These are phyloP conservation scores for Campoplex nolae DNA, from an alignment of 2,888 invertebrate species.

Conservation along the genomic window DNA sequence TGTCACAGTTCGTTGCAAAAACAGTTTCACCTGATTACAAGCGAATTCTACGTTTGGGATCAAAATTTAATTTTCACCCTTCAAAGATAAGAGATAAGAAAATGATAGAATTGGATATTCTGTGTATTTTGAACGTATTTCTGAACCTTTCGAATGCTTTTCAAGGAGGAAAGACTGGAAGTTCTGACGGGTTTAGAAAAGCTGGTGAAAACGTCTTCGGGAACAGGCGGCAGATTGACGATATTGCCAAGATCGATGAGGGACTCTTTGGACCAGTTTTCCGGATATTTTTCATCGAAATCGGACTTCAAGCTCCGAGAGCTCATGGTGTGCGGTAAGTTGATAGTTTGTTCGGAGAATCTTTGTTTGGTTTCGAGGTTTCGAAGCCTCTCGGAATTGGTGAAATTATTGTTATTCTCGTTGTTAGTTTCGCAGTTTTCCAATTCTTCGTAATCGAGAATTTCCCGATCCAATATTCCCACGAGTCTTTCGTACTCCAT, in stretches of 20 bases:
- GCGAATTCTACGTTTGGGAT: background rate
- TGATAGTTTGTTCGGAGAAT: conserved; percentile 70
- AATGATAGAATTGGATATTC: background rate
- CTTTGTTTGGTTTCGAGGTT: conserved; percentile 78
- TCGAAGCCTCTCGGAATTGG: conserved; percentile 81
- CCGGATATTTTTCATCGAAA: conserved; percentile 85
- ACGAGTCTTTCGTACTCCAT: conserved; percentile 80
- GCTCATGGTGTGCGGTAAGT: conserved; percentile 73
- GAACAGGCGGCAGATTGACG: conserved; percentile 84
- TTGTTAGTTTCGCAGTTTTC: conserved; percentile 73
- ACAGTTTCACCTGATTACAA: conserved; percentile 80
- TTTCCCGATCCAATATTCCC: conserved; percentile 81
- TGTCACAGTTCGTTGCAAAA: conserved; percentile 83
- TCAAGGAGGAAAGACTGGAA: conserved; percentile 84
- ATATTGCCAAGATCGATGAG: conserved; percentile 84
- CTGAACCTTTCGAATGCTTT: conserved; percentile 83
- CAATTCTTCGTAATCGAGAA: conserved; percentile 79
- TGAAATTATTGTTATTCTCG: conserved; percentile 63
- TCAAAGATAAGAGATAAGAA: background rate
- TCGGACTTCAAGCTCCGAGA: conserved; percentile 83
- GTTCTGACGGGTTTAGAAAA: conserved; percentile 83
- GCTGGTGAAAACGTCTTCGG: conserved; percentile 84
- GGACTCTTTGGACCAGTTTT: conserved; percentile 84
- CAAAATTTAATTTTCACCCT: background rate
- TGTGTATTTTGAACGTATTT: background rate